Conservation (phyloP, 2,797 vertebrate species). For the Huso huso region DNA sequence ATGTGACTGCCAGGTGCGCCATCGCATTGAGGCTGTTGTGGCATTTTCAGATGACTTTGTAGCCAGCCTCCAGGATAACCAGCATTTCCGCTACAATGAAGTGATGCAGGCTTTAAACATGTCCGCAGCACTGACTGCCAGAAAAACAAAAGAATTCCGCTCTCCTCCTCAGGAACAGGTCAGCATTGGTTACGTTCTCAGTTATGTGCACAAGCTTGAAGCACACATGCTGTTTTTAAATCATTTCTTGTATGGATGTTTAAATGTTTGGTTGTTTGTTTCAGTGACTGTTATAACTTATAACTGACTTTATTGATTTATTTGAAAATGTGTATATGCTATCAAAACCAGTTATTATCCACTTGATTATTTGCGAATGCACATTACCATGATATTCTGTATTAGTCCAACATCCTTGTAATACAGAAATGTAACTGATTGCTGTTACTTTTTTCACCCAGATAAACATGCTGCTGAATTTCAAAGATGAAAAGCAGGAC, state of each 20-base stretch:
- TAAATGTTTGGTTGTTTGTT: too few relatives aligned
- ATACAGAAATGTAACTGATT: neutral
- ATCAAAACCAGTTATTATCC: too few relatives aligned
- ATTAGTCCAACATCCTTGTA: too few relatives aligned
- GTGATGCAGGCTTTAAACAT: conserved; percentile 97
- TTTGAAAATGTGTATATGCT: too few relatives aligned
- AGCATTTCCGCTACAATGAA: conserved; percentile 89
- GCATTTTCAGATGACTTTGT: conserved; percentile 94
- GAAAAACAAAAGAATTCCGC: conserved; percentile 92
- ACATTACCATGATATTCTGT: too few relatives aligned
- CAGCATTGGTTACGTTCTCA: conserved; percentile 4
- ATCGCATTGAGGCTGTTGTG: conserved; percentile 88
- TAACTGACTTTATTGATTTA: too few relatives aligned
- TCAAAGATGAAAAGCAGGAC: conserved; percentile 87
- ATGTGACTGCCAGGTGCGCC: conserved; percentile 90
- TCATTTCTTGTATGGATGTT: too few relatives aligned
- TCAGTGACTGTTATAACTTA: too few relatives aligned
- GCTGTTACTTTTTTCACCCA: conserved; percentile 30
- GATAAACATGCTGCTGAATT: conserved; percentile 95
- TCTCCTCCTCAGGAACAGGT: conserved; percentile 95
- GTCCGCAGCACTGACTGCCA: conserved; percentile 89
- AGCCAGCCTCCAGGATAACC: conserved; percentile 87
- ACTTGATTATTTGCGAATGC: too few relatives aligned
- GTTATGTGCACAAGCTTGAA: too few relatives aligned
- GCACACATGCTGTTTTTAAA: too few relatives aligned